phyloP scores from a whole-genome alignment of 2,797 vertebrate species.

The Peromyscus melanophrys region DNA sequence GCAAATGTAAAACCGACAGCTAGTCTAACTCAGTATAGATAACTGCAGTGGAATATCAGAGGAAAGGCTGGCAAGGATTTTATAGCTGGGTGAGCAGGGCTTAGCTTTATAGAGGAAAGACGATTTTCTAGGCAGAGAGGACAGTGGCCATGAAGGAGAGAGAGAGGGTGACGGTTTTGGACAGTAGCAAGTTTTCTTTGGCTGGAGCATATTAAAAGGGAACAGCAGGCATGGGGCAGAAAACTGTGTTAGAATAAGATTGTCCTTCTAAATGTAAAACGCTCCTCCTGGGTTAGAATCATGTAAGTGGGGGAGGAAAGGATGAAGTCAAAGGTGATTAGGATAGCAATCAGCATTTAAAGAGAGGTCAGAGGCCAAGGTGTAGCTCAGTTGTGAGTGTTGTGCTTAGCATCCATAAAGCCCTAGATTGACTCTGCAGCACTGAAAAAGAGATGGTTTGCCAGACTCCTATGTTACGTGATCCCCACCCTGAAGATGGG shows the following conservation, averaged over 20 bases:
- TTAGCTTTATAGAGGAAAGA: slow-evolving; percentile 70
- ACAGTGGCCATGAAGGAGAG: slow-evolving; percentile 60
- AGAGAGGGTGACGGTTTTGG: slow-evolving; percentile 67
- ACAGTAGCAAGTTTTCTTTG: slow-evolving; percentile 73
- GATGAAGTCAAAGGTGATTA: slow-evolving; percentile 31
- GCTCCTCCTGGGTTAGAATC: slow-evolving; percentile 47
- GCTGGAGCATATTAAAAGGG: slow-evolving; percentile 49
- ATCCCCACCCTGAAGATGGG: background rate
- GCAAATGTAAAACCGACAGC: slow-evolving; percentile 9
- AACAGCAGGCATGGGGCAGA: slow-evolving; percentile 33
- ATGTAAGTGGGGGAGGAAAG: background rate
- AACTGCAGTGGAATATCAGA: slow-evolving; percentile 3
- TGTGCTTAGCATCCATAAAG: background rate
- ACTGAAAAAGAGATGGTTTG: background rate
- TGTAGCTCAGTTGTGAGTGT: background rate
- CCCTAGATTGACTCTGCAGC: background rate
- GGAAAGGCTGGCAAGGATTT: slow-evolving; percentile 53
- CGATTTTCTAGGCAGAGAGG: slow-evolving; percentile 62
- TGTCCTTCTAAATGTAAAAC: slow-evolving; percentile 57
- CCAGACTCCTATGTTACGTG: background rate
- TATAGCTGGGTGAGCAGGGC: slow-evolving; percentile 38
- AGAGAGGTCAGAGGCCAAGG: background rate
- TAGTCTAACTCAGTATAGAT: slow-evolving; percentile 15
- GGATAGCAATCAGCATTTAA: slow-evolving; percentile 28
- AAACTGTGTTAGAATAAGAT: slow-evolving; percentile 59